phyloP scores from a whole-genome alignment of 2,113 vertebrate genomes.

The Dipodomys ordii region DNA sequence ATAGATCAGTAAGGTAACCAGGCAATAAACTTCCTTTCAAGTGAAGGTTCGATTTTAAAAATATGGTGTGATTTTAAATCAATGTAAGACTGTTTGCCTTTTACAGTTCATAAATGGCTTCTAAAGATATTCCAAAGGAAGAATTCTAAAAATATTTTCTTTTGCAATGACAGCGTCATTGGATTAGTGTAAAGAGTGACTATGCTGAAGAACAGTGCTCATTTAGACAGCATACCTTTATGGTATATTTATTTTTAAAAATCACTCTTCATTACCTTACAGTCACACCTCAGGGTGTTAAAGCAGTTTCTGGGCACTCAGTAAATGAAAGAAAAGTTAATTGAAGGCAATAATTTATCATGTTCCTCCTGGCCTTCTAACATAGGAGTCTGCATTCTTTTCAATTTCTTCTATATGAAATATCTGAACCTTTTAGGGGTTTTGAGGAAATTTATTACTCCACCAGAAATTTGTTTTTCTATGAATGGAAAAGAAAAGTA shows the following conservation, averaged over 20 bases:
- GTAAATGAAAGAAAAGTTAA: conserved; percentile 69
- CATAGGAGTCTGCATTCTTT: conserved; percentile 32
- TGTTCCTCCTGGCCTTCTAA: conserved; percentile 36
- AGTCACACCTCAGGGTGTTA: conserved; percentile 69
- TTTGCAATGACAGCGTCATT: conserved; percentile 73
- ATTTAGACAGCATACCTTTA: conserved; percentile 63
- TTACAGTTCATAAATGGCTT: conserved; percentile 72
- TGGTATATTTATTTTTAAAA: conserved; percentile 67
- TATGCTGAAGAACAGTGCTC: conserved; percentile 53
- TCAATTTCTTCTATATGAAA: conserved; percentile 56
- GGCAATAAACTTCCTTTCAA: conserved; percentile 62
- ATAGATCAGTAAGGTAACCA: conserved; percentile 57
- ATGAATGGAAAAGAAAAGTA: neutral
- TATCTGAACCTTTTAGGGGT: conserved; percentile 40
- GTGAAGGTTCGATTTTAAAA: conserved; percentile 57
- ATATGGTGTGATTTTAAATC: conserved; percentile 48
- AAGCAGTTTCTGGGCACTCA: conserved; percentile 61
- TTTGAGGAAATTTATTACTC: conserved; percentile 47
- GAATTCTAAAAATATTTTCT: conserved; percentile 72
- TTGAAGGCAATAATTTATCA: conserved; percentile 72
- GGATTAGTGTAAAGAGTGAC: conserved; percentile 57
- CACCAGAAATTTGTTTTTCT: conserved; percentile 48
- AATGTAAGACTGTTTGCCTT: conserved; percentile 67
- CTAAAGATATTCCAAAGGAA: conserved; percentile 68
- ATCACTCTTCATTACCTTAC: conserved; percentile 70